A percentile compares a stretch with the other conserved stretches of the same genome.
Conservation (phyloP, 2,888 invertebrate species). For the Xestia c-nigrum region DNA sequence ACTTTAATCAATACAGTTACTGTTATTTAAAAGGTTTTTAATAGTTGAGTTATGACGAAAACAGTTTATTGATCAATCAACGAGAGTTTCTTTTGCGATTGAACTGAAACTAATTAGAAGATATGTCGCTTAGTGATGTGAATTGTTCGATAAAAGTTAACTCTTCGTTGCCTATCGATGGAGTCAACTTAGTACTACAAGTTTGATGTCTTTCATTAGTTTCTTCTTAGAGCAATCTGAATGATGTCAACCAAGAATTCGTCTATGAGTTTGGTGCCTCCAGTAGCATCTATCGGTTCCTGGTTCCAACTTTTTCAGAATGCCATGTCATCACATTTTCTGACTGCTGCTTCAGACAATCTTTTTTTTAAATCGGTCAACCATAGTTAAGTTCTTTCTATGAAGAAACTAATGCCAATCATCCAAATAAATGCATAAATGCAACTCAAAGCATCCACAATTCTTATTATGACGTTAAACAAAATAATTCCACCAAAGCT, state of each 20-base stretch:
- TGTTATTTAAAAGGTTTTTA: constrained; percentile 71
- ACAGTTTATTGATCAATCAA: constrained; percentile 80
- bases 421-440: not conserved
- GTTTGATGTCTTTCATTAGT: not conserved
- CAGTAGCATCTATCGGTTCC: not conserved
- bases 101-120: constrained; percentile 71
- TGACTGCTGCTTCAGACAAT: not conserved
- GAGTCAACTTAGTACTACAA: not conserved
- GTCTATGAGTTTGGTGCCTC: not conserved
- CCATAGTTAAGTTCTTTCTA: not conserved
- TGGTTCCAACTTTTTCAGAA: not conserved
- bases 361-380: not conserved
- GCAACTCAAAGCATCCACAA: not conserved
- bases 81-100: constrained; percentile 72
- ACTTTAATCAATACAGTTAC: constrained; percentile 65
- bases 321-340: not conserved
- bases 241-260: not conserved
- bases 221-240: not conserved
- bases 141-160: constrained; percentile 1
- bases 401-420: not conserved
- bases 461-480: not conserved
- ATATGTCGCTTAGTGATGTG: constrained; percentile 56
- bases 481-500: not conserved
- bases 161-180: not conserved
- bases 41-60: constrained; percentile 73